These are phyloP conservation scores for Marcusenius ussheri DNA, from an alignment of 2,113 vertebrate species.

Conservation along the genomic window DNA sequence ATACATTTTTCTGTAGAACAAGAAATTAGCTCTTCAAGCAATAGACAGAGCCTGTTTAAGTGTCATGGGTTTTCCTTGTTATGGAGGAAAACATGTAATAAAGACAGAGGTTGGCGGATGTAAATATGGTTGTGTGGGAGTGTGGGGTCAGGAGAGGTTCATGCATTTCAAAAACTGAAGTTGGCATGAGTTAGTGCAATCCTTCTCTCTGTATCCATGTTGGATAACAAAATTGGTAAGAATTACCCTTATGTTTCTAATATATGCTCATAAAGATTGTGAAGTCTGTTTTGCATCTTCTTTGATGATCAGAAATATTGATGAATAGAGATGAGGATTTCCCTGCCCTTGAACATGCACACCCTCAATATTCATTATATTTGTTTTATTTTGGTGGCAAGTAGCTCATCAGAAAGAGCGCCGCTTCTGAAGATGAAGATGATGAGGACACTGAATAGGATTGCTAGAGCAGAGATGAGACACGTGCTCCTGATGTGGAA, in stretches of 20 bases:
- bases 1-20: neutral
- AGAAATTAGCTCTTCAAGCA: neutral
- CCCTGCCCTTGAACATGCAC: neutral
- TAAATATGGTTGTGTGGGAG: neutral
- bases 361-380: neutral
- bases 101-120: neutral
- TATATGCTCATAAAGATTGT: neutral
- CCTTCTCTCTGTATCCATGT: neutral
- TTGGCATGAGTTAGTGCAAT: neutral
- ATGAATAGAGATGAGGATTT: neutral
- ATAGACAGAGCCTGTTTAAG: neutral
- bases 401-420: neutral
- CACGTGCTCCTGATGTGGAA: neutral
- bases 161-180: neutral
- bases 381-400: neutral
- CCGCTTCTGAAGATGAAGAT: neutral
- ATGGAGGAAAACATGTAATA: neutral
- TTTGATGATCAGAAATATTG: neutral
- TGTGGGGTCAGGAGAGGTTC: neutral
- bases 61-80: conserved; percentile 3
- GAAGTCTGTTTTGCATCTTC: neutral
- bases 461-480: neutral
- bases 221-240: neutral
- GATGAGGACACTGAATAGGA: neutral
- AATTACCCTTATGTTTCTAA: neutral